phyloP scores from a whole-genome alignment of 2,797 vertebrate genomes.

The Chloroceryle inda region DNA sequence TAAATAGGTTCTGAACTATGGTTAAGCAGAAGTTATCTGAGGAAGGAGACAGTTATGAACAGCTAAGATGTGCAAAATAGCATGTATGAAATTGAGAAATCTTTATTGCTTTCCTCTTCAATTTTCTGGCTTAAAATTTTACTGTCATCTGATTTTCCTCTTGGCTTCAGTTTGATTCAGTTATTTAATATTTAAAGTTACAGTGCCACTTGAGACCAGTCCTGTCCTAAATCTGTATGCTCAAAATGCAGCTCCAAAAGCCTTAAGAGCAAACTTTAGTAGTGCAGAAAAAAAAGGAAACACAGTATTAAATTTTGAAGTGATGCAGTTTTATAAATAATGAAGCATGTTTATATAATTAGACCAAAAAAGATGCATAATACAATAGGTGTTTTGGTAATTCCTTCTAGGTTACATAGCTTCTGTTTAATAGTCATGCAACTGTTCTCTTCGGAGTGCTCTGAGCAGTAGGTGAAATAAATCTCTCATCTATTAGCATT shows the following conservation, averaged over 20 bases:
- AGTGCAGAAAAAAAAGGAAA: slow-evolving; percentile 20
- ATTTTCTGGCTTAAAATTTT: slow-evolving; percentile 40
- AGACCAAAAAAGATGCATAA: not conserved
- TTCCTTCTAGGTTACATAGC: slow-evolving; percentile 4
- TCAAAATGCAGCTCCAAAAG: slow-evolving; percentile 45
- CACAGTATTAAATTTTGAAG: slow-evolving; percentile 19
- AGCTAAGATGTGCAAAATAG: not conserved
- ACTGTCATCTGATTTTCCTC: slow-evolving; percentile 45
- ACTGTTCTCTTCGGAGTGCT: not conserved
- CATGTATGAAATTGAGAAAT: not conserved
- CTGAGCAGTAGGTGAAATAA: not conserved
- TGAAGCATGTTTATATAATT: slow-evolving; percentile 34
- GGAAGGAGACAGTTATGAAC: not conserved
- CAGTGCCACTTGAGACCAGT: slow-evolving; percentile 45
- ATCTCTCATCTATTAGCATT: not conserved
- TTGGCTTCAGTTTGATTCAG: slow-evolving; percentile 51
- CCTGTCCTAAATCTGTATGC: slow-evolving; percentile 49
- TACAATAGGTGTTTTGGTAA: slow-evolving; percentile 42
- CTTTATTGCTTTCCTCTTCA: slow-evolving; percentile 32
- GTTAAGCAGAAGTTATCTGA: not conserved
- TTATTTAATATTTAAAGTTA: slow-evolving; percentile 75
- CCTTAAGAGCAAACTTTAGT: slow-evolving; percentile 59
- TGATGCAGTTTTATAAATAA: slow-evolving; percentile 60
- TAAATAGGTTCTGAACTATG: not conserved
- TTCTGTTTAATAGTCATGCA: slow-evolving; percentile 19